Conservation (phyloP, 2,797 vertebrate genomes). For the Oreochromis mossambicus region DNA sequence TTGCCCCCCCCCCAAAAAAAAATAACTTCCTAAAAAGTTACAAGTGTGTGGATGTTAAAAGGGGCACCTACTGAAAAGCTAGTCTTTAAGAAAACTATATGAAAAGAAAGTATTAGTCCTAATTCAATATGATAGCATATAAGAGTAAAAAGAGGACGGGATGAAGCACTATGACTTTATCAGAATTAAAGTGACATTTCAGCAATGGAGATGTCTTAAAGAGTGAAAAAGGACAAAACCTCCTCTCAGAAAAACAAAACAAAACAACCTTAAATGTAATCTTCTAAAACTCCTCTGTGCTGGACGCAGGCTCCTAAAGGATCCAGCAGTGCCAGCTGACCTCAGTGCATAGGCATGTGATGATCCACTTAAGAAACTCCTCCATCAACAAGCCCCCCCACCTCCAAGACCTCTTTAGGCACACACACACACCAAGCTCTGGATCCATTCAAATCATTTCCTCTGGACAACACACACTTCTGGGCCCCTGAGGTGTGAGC, state of each 20-base stretch:
- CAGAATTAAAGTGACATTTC: background rate
- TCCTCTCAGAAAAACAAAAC: slow-evolving; percentile 15
- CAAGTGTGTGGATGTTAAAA: background rate
- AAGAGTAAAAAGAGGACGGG: background rate
- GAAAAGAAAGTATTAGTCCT: background rate
- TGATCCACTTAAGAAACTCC: slow-evolving; percentile 69
- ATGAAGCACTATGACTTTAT: background rate
- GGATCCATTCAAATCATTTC: slow-evolving; percentile 60
- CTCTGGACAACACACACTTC: slow-evolving; percentile 54
- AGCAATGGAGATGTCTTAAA: background rate
- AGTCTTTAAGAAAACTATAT: background rate
- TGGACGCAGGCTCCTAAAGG: slow-evolving; percentile 29
- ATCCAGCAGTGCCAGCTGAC: slow-evolving; percentile 63
- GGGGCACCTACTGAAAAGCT: background rate
- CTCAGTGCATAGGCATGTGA: slow-evolving; percentile 73
- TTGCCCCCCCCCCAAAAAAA: background rate
- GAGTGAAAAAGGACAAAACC: slow-evolving; percentile 13
- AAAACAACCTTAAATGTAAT: slow-evolving; percentile 36
- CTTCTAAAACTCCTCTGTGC: slow-evolving; percentile 32
- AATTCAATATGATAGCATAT: background rate
- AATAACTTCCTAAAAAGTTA: background rate
- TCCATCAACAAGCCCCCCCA: slow-evolving; percentile 43
- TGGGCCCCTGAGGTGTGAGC: slow-evolving; percentile 57
- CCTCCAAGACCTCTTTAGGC: slow-evolving; percentile 22
- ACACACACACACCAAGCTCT: background rate